These are phyloP conservation scores for Pherbina coryleti DNA, from an alignment of 2,888 invertebrate genomes.

Conservation along the genomic window DNA sequence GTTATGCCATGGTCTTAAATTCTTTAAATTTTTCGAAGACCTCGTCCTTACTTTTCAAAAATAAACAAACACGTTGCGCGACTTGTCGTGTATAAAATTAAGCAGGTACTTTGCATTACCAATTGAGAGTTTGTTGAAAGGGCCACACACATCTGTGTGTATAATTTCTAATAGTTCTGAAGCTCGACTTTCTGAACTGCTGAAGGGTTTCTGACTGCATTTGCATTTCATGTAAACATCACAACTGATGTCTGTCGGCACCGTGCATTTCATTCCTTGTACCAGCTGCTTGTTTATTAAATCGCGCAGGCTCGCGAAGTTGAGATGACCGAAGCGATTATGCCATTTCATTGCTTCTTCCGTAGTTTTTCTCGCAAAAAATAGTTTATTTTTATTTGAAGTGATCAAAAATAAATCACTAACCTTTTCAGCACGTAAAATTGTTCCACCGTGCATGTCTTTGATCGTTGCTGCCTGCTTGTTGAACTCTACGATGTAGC, in stretches of 20 bases:
- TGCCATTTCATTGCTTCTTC: slow-evolving; percentile 3
- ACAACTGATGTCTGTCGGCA: slow-evolving; percentile 11
- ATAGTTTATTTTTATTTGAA: neutral
- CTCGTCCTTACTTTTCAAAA: slow-evolving; percentile 41
- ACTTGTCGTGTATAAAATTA: slow-evolving; percentile 47
- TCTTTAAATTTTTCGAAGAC: slow-evolving; percentile 37
- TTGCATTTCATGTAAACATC: slow-evolving; percentile 35
- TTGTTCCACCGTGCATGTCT: neutral
- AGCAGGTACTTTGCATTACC: slow-evolving; percentile 45
- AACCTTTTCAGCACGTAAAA: slow-evolving; percentile 3
- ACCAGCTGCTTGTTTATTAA: neutral
- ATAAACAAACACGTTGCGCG: slow-evolving; percentile 44
- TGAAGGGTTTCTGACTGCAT: slow-evolving; percentile 34
- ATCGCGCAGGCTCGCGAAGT: neutral
- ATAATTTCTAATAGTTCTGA: slow-evolving; percentile 35
- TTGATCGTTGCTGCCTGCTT: neutral
- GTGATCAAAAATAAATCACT: neutral
- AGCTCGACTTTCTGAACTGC: slow-evolving; percentile 30
- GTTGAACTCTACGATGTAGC: slow-evolving; percentile 22
- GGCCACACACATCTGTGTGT: slow-evolving; percentile 25
- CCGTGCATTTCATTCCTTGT: neutral
- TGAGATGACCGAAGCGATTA: neutral
- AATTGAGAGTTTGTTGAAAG: slow-evolving; percentile 36
- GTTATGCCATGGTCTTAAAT: slow-evolving; percentile 42
- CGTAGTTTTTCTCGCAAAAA: neutral